phyloP scores from a whole-genome alignment of 35 echinoderm and acorn worm genomes.

The Anneissia japonica region DNA sequence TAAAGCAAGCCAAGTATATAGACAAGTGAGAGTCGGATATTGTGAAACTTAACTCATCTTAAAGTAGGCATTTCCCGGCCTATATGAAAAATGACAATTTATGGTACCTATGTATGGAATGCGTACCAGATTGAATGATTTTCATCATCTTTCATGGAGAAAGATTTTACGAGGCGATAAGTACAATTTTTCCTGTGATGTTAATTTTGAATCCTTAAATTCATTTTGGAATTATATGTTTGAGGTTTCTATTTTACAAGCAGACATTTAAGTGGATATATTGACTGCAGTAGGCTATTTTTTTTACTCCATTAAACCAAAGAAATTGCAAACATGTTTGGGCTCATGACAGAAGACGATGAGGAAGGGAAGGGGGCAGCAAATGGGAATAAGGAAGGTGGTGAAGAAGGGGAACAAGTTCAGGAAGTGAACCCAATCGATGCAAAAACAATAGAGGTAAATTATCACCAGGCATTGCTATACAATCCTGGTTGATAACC shows the following conservation, averaged over 20 bases:
- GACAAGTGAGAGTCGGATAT: too few species aligned
- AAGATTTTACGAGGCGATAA: background rate
- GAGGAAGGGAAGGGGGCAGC: background rate
- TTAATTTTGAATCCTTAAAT: background rate
- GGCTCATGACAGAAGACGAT: background rate
- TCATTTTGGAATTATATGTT: background rate
- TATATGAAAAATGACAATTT: background rate
- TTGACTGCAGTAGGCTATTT: background rate
- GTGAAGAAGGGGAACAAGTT: background rate
- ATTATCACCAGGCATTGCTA: background rate
- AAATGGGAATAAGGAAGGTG: background rate
- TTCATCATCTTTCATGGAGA: background rate
- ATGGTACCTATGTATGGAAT: background rate
- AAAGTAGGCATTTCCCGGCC: background rate
- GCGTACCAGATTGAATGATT: background rate
- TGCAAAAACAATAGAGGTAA: conserved; percentile 1
- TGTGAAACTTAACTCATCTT: too few species aligned
- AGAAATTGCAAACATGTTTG: background rate
- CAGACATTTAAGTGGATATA: background rate
- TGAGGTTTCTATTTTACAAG: background rate
- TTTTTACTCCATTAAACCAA: background rate
- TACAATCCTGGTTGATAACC: background rate
- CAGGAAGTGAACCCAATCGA: background rate
- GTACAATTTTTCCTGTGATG: background rate
- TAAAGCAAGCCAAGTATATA: too few species aligned